A percentile compares a stretch with the other conserved stretches of the same genome.
These are phyloP conservation scores for Megaceryle torquata DNA, from an alignment of 2,113 vertebrate species.

Conservation along the genomic window DNA sequence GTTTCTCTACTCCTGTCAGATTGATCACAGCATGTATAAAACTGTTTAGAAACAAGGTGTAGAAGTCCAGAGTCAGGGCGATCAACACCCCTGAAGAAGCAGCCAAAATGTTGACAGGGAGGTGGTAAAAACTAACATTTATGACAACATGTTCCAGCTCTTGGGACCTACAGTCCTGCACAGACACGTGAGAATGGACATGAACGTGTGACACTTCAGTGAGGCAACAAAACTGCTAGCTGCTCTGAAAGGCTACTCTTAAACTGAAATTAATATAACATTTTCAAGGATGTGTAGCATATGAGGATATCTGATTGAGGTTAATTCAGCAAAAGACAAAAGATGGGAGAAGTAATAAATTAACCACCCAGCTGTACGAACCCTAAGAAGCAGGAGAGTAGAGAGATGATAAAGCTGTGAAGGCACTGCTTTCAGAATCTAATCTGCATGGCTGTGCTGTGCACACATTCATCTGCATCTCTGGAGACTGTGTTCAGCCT, in stretches of 20 bases:
- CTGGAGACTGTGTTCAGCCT: neutral
- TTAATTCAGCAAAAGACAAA: neutral
- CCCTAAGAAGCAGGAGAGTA: neutral
- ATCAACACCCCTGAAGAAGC: neutral
- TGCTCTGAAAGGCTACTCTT: neutral
- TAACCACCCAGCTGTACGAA: neutral
- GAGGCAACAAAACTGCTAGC: neutral
- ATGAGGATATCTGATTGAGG: neutral
- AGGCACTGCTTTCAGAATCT: neutral
- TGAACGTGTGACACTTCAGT: neutral
- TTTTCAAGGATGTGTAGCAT: neutral
- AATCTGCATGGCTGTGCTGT: fast-evolving
- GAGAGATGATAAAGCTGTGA: fast-evolving
- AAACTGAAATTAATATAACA: neutral
- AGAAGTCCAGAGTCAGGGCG: neutral
- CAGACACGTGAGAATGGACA: neutral
- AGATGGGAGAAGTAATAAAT: neutral
- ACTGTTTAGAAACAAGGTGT: neutral
- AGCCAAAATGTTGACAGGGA: neutral
- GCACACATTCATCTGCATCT: too few species aligned
- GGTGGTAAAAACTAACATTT: neutral
- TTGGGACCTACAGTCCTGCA: neutral
- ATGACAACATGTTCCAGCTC: fast-evolving
- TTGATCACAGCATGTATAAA: neutral
- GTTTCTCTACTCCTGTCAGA: neutral